Conservation (phyloP, 2,888 invertebrate species). For the Tenthredo livida region DNA sequence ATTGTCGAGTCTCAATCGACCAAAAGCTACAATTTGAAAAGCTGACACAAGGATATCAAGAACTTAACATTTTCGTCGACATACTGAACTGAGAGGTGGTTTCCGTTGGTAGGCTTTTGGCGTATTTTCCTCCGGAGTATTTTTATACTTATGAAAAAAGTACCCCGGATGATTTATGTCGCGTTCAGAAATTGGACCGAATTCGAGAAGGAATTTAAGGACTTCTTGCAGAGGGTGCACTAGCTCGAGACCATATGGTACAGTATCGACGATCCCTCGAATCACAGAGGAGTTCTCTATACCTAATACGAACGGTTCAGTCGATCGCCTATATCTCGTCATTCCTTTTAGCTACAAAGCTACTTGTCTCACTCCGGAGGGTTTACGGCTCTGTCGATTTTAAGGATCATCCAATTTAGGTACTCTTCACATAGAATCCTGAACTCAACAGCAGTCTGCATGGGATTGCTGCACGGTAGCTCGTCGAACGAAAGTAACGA, state of each 20-base stretch:
- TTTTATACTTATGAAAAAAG: background rate
- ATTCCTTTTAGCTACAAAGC: constrained; percentile 9
- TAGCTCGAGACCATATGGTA: background rate
- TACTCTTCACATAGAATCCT: background rate
- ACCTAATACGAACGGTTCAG: background rate
- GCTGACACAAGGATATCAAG: constrained; percentile 9
- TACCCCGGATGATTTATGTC: background rate
- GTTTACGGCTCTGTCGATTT: background rate
- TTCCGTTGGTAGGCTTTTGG: background rate
- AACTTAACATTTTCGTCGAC: background rate
- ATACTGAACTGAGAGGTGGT: background rate
- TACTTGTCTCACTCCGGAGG: background rate
- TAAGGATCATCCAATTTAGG: constrained; percentile 4
- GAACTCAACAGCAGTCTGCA: background rate
- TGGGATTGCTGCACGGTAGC: background rate
- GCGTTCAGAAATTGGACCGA: background rate
- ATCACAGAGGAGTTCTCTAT: background rate
- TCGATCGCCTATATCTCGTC: constrained; percentile 7
- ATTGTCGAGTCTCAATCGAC: background rate
- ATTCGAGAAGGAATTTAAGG: background rate
- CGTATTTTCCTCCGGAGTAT: background rate
- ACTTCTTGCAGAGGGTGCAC: background rate
- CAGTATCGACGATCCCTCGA: constrained; percentile 28
- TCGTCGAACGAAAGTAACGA: background rate
- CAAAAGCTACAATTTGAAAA: background rate